A percentile compares a stretch with the other conserved stretches of the same genome.
phyloP scores from a whole-genome alignment of 2,888 invertebrate species.

The Machimus atricapillus region DNA sequence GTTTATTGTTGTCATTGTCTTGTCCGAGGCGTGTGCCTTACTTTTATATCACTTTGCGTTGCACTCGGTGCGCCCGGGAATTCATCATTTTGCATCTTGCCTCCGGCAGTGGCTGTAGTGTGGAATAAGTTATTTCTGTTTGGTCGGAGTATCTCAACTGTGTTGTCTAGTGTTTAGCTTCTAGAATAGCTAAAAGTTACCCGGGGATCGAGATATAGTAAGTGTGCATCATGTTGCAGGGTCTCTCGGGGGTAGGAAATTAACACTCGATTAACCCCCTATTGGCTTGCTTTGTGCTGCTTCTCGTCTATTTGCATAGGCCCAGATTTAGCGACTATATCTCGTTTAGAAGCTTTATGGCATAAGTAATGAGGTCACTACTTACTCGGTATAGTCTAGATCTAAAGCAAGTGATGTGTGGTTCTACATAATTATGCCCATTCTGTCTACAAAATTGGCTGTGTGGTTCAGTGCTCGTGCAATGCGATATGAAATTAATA shows the following conservation, averaged over 20 bases:
- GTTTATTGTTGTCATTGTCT: conserved; percentile 24
- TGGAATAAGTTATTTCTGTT: neutral
- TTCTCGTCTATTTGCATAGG: neutral
- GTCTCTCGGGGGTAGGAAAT: neutral
- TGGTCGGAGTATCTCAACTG: neutral
- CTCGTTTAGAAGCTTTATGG: neutral
- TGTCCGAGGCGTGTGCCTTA: conserved; percentile 17
- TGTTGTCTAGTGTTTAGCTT: neutral
- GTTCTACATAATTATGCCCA: neutral
- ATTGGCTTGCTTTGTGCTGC: neutral
- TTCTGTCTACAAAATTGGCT: neutral
- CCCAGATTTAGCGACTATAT: neutral
- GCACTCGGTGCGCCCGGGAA: neutral
- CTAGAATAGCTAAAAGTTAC: neutral
- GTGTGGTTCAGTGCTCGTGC: conserved; percentile 21
- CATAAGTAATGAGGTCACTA: conserved; percentile 29
- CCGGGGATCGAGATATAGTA: neutral
- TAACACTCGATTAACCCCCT: neutral
- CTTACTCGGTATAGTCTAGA: neutral
- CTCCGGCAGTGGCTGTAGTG: neutral
- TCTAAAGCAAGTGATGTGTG: neutral
- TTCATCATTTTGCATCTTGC: neutral
- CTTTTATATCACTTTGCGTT: neutral
- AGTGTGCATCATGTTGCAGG: neutral
- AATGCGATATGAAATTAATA: conserved; percentile 14